Evolutionary conservation across 1,140 invertebrate genomes (phyloP), one percentile per base, ranked within the genome.

Genomic region (Trigoniulus corallinus): DNA sequence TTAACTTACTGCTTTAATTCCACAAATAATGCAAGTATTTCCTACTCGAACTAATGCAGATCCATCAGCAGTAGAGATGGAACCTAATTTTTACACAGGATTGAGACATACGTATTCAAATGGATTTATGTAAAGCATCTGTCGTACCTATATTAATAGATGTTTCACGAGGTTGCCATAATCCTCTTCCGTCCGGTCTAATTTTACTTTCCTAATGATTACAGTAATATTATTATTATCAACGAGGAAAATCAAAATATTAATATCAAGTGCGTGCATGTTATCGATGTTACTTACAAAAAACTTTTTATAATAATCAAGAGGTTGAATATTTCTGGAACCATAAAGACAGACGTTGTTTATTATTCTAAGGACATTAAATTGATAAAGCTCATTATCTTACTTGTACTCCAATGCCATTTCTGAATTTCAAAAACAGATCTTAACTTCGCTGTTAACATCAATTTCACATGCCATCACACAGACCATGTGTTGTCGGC

Each of bases 1-100:
- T n/a, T n/a, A 56, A 70, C 67, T 74, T 71, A 81, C 80, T 40
- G 77, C 79, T 71, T 83, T 84, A 22, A 84, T 75, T n/a, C 81
- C 81, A 72, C 81, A 84, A 29, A 82, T 67, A 18, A 82, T 73
- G 52, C 73, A 74, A 13, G 80, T 81, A 56, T 78, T 75, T n/a
- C 81, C 81, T 52, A 82, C 66, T 70, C 79, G 81, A 4, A 79
- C 74, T 52, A 81, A 67, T 3, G 80, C 75, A 39, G 81, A 84
- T 47, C 80, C 79, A 60, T 83, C 78, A 1, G 81, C 77, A 56
- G 78, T 79, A 41, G 67, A 69, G 39, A 84, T 74, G 3, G 78
- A 76, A n/a, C 72, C 71, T 44, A 18, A n/a, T n/a, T n/a, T 44
- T 12, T 10, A 18, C 21, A 44, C 4, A 24, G 12, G 21, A 20